Conservation (phyloP, 2,888 invertebrate genomes). For the Drosophila affinis region DNA sequence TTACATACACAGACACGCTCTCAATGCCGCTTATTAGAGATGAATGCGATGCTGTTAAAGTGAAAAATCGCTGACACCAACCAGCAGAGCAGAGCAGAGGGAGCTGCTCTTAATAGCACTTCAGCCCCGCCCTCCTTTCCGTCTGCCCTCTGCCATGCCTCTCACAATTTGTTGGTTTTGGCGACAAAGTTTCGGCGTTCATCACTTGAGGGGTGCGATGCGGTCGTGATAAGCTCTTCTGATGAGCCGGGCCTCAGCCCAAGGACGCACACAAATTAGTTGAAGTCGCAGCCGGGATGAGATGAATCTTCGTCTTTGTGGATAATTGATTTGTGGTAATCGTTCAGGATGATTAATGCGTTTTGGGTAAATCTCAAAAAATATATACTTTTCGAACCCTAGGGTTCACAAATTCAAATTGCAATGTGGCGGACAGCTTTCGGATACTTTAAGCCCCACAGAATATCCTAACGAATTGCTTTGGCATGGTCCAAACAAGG, state of each 20-base stretch:
- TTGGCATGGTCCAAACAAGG: too few relatives aligned
- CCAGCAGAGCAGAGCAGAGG: background rate
- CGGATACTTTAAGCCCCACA: background rate
- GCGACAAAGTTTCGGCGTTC: too few relatives aligned
- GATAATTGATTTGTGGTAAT: slow-evolving; percentile 39
- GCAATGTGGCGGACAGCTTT: slow-evolving; percentile 15
- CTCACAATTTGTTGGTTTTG: slow-evolving; percentile 23
- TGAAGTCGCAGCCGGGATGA: background rate
- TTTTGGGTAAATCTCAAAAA: slow-evolving; percentile 21
- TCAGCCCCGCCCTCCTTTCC: background rate
- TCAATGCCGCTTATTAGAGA: slow-evolving; percentile 30
- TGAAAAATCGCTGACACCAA: slow-evolving; percentile 42
- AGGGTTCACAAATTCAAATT: background rate
- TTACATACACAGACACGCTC: background rate
- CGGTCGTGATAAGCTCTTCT: slow-evolving; percentile 33
- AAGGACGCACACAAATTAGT: slow-evolving; percentile 34
- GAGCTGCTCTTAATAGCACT: slow-evolving; percentile 3
- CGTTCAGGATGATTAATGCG: slow-evolving; percentile 38
- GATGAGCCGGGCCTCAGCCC: slow-evolving; percentile 12
- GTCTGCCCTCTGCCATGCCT: background rate
- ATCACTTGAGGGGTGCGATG: too few relatives aligned
- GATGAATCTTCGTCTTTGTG: slow-evolving; percentile 17
- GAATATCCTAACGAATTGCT: background rate
- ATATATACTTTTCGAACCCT: background rate
- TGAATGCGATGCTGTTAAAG: slow-evolving; percentile 49